Conservation (phyloP, 2,888 invertebrate species). For the Drosophila fungiperda region DNA sequence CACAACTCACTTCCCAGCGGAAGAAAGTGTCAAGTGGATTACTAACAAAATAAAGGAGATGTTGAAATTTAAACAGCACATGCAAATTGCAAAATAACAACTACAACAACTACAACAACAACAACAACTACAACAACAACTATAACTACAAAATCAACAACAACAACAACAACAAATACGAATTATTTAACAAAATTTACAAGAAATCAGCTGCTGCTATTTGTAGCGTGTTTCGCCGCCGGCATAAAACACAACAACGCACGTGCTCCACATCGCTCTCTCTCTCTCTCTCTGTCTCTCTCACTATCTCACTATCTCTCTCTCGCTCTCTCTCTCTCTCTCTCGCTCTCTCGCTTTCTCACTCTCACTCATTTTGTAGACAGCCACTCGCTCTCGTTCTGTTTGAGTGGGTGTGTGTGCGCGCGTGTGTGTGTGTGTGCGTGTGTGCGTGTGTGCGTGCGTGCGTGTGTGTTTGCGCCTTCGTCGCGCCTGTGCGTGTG, state of each 20-base stretch:
- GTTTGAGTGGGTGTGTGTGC: slow-evolving; percentile 9
- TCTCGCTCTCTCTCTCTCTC: background rate
- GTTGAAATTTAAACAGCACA: slow-evolving; percentile 18
- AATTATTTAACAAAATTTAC: slow-evolving; percentile 19
- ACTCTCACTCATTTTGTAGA: slow-evolving; percentile 3
- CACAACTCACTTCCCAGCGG: slow-evolving; percentile 6
- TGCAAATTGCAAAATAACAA: slow-evolving; percentile 12
- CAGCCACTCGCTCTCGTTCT: background rate
- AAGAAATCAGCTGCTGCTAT: slow-evolving; percentile 41
- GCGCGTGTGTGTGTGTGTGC: slow-evolving; percentile 15
- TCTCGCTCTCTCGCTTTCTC: background rate
- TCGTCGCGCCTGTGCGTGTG: slow-evolving; percentile 41
- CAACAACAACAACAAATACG: slow-evolving; percentile 22
- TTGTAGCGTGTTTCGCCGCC: slow-evolving; percentile 68
- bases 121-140: slow-evolving; percentile 6
- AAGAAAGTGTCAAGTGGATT: slow-evolving; percentile 50
- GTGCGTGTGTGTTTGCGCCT: slow-evolving; percentile 41
- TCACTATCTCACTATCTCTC: background rate
- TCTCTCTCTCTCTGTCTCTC: background rate
- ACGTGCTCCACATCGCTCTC: slow-evolving; percentile 57
- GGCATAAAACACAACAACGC: slow-evolving; percentile 53
- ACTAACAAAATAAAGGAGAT: slow-evolving; percentile 16
- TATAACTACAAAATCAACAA: background rate
- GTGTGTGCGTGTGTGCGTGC: slow-evolving; percentile 15
- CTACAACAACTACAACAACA: slow-evolving; percentile 15